Conservation (phyloP, 2,113 vertebrate species). For the Zeus faber region DNA sequence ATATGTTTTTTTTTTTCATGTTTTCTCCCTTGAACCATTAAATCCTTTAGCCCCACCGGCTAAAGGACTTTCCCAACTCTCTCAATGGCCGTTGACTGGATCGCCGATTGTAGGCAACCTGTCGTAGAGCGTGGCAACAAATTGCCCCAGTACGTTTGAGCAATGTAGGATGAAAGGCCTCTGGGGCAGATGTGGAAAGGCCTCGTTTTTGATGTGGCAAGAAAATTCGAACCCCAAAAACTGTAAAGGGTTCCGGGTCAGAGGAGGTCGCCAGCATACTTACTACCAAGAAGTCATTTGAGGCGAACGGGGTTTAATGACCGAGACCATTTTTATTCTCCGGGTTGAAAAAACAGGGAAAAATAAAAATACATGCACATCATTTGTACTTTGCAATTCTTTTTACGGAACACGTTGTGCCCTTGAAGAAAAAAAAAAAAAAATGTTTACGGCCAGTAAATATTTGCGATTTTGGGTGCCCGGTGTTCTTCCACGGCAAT, state of each 20-base stretch:
- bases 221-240: conserved; percentile 15
- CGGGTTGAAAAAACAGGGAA: neutral
- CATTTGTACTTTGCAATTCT: neutral
- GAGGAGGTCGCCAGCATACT: neutral
- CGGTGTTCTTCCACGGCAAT: conserved; percentile 18
- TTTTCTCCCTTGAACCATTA: no score
- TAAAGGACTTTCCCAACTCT: no score
- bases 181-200: neutral
- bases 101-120: no score
- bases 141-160: neutral
- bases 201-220: neutral
- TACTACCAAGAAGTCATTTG: conserved; percentile 18
- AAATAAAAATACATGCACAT: neutral
- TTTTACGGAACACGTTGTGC: conserved; percentile 21
- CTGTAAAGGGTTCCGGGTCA: neutral
- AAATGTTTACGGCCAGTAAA: conserved; percentile 39
- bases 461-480: neutral
- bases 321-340: conserved; percentile 13
- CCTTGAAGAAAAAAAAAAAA: conserved; percentile 6
- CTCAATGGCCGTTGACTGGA: no score
- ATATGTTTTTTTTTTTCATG: neutral
- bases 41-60: no score
- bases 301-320: conserved; percentile 25
- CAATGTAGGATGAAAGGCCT: neutral
- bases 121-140: no score